These are phyloP conservation scores for Geococcyx californianus DNA, from an alignment of 2,113 vertebrate genomes.

Conservation along the genomic window DNA sequence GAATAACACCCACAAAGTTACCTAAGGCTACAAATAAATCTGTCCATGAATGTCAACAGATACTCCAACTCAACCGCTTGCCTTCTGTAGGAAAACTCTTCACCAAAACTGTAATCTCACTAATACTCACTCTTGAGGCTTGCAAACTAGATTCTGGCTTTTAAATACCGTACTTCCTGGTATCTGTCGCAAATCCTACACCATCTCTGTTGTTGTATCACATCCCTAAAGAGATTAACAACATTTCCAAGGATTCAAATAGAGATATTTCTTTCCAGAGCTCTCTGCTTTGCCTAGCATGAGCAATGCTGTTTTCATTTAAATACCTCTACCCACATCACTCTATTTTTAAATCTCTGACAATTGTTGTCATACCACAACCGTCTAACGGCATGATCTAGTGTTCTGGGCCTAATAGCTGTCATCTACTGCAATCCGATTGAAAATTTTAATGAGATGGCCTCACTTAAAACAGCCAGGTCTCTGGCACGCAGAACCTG, in stretches of 20 bases:
- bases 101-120: not conserved
- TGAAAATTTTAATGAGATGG: not conserved
- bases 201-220: not conserved
- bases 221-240: constrained; percentile 25
- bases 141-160: not conserved
- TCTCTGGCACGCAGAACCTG: not conserved
- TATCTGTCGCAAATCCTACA: constrained; percentile 12
- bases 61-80: not conserved
- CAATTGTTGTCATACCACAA: not conserved
- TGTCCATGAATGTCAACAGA: not conserved
- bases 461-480: not conserved
- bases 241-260: constrained; percentile 23
- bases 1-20: not conserved
- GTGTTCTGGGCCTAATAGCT: not conserved
- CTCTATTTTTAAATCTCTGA: not conserved
- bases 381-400: not conserved
- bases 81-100: not conserved
- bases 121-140: not conserved
- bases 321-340: not conserved
- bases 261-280: constrained; percentile 14
- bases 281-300: constrained; percentile 25
- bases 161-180: not conserved
- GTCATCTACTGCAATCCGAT: not conserved
- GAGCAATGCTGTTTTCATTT: constrained; percentile 23
- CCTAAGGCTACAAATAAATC: not conserved